phyloP scores from a whole-genome alignment of 2,888 invertebrate genomes.

The Metopia argyrocephala region DNA sequence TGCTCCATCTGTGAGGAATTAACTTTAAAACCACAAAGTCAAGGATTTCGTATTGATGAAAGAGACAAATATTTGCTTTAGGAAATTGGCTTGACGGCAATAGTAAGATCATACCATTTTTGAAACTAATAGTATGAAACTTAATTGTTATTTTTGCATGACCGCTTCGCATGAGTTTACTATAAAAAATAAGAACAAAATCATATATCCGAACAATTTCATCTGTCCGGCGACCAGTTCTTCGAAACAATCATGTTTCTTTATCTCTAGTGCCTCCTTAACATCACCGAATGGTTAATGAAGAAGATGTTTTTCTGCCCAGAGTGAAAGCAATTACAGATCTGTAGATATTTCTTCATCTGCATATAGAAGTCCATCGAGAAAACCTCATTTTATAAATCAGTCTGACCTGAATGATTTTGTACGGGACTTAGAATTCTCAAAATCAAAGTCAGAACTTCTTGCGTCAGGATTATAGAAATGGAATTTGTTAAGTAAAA shows the following conservation, averaged over 20 bases:
- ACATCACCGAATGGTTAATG: background rate
- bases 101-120: too few species aligned
- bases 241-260: background rate
- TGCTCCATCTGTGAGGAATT: too few species aligned
- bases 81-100: too few species aligned
- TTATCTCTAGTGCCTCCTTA: background rate
- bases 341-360: background rate
- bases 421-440: background rate
- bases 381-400: background rate
- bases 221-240: background rate
- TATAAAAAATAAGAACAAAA: background rate
- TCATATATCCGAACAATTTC: background rate
- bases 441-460: background rate
- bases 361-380: background rate
- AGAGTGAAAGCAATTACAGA: background rate
- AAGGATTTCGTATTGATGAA: too few species aligned
- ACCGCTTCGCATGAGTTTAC: too few species aligned
- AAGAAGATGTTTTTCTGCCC: background rate
- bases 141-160: too few species aligned
- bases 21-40: too few species aligned
- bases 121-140: too few species aligned
- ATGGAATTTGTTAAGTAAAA: too few species aligned
- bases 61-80: too few species aligned
- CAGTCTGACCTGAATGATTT: background rate
- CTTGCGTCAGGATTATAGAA: background rate